phyloP scores from a whole-genome alignment of 92 coral and sea anemone species.

The Epizoanthus ramosus region DNA sequence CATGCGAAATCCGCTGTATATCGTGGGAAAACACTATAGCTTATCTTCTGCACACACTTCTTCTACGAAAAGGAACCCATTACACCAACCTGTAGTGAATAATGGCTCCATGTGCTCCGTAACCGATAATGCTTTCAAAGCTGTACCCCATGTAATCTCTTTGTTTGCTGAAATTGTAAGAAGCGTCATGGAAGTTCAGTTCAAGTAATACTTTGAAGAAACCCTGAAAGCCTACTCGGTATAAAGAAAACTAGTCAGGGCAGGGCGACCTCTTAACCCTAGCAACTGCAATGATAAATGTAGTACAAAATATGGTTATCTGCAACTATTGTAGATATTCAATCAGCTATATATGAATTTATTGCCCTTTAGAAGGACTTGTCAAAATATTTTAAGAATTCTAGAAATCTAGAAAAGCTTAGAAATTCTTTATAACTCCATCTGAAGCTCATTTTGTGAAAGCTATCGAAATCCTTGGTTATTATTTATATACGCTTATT shows the following conservation, averaged over 20 bases:
- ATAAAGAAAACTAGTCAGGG: neutral
- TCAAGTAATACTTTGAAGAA: neutral
- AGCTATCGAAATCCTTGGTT: too few relatives aligned
- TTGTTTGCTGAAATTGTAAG: constrained; percentile 64
- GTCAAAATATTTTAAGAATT: too few relatives aligned
- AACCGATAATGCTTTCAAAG: constrained; percentile 82
- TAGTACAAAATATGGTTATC: neutral
- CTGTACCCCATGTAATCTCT: constrained; percentile 74
- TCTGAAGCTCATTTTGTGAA: too few relatives aligned
- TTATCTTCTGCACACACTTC: too few relatives aligned
- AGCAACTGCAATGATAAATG: neutral
- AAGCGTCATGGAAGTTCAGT: neutral
- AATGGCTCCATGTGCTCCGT: constrained; percentile 94
- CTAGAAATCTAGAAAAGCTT: too few relatives aligned
- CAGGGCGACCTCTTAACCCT: neutral
- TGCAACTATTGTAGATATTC: too few relatives aligned
- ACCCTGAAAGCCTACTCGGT: neutral
- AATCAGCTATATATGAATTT: too few relatives aligned
- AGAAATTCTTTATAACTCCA: too few relatives aligned
- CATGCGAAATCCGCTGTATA: too few relatives aligned
- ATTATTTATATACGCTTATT: neutral
- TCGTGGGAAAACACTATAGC: too few relatives aligned
- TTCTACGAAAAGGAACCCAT: neutral
- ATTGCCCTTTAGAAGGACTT: too few relatives aligned
- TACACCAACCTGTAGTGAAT: constrained; percentile 83